Evolutionary conservation across 1,140 invertebrate genomes (phyloP).

Genomic region (Macrobrachium nipponense): DNA sequence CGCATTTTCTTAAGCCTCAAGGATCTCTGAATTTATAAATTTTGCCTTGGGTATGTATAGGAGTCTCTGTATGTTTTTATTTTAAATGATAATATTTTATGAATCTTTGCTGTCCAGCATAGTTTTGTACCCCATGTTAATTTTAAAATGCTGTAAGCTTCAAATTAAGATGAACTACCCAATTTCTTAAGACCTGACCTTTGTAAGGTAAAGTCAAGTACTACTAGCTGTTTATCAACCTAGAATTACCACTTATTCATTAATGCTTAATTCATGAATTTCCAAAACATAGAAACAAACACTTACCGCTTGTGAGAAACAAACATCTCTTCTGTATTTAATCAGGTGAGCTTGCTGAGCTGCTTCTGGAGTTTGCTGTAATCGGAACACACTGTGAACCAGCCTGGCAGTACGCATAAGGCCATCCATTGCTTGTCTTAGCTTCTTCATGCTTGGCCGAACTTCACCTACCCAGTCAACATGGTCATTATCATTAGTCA

Average conservation of each 20-base stretch:
- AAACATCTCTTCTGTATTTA: slow-evolving; percentile 84
- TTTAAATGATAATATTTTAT: no score
- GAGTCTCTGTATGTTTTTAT: no score
- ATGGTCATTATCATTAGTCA: slow-evolving; percentile 4
- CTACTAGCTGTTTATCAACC: background rate
- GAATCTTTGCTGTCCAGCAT: no score
- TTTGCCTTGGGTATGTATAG: no score
- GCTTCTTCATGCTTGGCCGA: slow-evolving; percentile 83
- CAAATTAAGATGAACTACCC: no score
- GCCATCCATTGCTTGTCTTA: slow-evolving; percentile 84
- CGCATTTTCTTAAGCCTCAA: no score
- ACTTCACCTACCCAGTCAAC: slow-evolving; percentile 79
- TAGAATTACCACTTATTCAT: background rate
- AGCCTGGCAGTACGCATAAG: slow-evolving; percentile 84
- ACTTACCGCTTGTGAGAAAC: slow-evolving; percentile 85
- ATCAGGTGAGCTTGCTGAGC: slow-evolving; percentile 76
- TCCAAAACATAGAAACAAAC: background rate
- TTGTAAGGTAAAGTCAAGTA: no score
- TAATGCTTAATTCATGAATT: background rate
- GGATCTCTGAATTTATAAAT: no score
- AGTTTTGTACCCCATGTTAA: no score
- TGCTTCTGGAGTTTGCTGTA: slow-evolving; percentile 80
- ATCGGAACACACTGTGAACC: slow-evolving; percentile 87
- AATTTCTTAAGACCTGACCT: no score
- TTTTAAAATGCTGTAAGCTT: no score